Evolutionary conservation across 2,888 invertebrate genomes (phyloP).

Genomic region (Doris montereyensis): DNA sequence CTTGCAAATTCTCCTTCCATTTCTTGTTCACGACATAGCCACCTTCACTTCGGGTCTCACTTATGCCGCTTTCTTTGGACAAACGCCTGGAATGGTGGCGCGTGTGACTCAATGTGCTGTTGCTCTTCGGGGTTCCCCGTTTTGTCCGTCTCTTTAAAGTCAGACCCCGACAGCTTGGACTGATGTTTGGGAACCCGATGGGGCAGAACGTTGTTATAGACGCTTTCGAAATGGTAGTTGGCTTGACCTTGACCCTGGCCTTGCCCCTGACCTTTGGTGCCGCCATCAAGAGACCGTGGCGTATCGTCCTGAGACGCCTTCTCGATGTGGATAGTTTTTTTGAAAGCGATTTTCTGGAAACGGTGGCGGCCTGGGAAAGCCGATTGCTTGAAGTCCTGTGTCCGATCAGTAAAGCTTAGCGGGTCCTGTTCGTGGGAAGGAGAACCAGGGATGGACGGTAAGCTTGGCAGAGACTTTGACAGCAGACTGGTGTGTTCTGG

Average conservation of each 20-base stretch:
- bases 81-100: constrained; percentile 17
- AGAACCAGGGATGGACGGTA: constrained; percentile 47
- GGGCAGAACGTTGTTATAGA: constrained; percentile 13
- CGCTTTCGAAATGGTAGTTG: not conserved
- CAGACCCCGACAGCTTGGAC: no score
- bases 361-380: constrained; percentile 51
- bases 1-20: constrained; percentile 59
- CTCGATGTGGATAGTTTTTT: constrained; percentile 27
- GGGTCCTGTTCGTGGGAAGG: constrained; percentile 36
- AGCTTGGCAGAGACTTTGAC: constrained; percentile 54
- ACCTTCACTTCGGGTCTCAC: constrained; percentile 42
- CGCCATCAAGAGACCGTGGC: no score
- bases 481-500: constrained; percentile 44
- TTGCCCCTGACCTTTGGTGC: not conserved
- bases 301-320: not conserved
- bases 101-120: constrained; percentile 20
- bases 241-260: not conserved
- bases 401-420: constrained; percentile 22
- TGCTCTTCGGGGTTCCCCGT: constrained; percentile 16
- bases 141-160: not conserved
- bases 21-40: constrained; percentile 45
- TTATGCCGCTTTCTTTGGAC: constrained; percentile 25
- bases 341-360: constrained; percentile 55
- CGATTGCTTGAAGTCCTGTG: constrained; percentile 40
- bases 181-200: not conserved